A percentile compares a stretch with the other conserved stretches of the same genome.
phyloP scores from a whole-genome alignment of 2,888 invertebrate genomes.

The Abrostola tripartita region DNA sequence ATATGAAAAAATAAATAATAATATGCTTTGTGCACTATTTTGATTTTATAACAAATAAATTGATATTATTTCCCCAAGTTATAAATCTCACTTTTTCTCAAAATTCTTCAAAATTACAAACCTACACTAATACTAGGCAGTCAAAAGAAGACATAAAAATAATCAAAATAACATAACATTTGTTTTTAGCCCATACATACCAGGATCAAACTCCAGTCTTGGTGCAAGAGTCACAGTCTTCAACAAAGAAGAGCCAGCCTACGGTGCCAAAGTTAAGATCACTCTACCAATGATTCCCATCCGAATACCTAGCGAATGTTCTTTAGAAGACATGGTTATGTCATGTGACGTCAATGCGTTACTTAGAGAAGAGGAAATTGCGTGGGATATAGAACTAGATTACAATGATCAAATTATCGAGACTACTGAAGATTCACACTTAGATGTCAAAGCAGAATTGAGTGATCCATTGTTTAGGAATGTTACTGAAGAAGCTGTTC shows the following conservation, averaged over 20 bases:
- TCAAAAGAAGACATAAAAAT: too few species aligned
- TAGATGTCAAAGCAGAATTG: conserved; percentile 66
- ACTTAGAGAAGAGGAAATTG: conserved; percentile 64
- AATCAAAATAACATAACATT: background rate
- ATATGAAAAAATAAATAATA: too few species aligned
- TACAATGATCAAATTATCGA: conserved; percentile 61
- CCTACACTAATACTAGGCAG: too few species aligned
- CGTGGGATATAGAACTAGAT: conserved; percentile 79
- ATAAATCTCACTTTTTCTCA: too few species aligned
- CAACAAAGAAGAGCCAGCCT: conserved; percentile 81
- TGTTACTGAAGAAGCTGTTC: conserved; percentile 60
- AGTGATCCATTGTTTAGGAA: conserved; percentile 71
- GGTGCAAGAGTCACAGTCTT: conserved; percentile 72
- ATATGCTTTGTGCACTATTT: too few species aligned
- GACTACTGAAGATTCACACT: conserved; percentile 55
- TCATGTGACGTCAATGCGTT: conserved; percentile 75
- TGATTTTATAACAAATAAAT: too few species aligned
- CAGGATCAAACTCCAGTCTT: conserved; percentile 72
- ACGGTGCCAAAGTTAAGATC: conserved; percentile 73
- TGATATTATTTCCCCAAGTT: too few species aligned
- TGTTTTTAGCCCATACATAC: conserved; percentile 71
- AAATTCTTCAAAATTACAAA: too few species aligned
- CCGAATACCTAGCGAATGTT: conserved; percentile 75
- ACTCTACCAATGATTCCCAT: conserved; percentile 71
- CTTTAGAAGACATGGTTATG: conserved; percentile 67